Evolutionary conservation across 30 jellyfish, hydroid and myxozoan genomes (phyloP).

Genomic region (Turritopsis dohrnii): DNA sequence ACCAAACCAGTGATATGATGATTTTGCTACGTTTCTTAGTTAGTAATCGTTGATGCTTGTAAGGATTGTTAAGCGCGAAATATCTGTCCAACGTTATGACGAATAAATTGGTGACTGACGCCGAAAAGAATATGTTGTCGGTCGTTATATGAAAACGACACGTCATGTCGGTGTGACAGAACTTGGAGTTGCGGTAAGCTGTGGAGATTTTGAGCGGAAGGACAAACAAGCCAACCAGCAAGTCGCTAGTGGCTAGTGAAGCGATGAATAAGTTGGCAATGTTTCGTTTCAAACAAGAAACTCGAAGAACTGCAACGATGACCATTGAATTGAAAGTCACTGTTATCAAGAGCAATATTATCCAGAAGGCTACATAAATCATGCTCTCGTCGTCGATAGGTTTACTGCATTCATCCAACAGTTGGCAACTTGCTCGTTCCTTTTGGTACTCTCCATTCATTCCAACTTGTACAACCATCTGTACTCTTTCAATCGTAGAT

Average conservation of each 20-base stretch:
- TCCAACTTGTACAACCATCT: background rate
- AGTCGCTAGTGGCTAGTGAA: conserved; percentile 77
- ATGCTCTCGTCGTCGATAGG: background rate
- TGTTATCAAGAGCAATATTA: background rate
- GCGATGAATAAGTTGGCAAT: conserved; percentile 58
- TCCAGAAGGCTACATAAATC: conserved; percentile 21
- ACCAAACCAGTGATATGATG: conserved; percentile 53
- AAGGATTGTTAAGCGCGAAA: conserved; percentile 74
- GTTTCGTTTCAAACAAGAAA: conserved; percentile 14
- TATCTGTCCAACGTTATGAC: conserved; percentile 80
- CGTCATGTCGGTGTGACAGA: conserved; percentile 46
- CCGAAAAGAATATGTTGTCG: conserved; percentile 59
- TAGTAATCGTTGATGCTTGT: conserved; percentile 50
- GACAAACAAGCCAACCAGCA: conserved; percentile 52
- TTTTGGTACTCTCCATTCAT: background rate
- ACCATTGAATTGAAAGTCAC: background rate
- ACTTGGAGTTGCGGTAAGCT: conserved; percentile 46
- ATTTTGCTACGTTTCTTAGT: conserved; percentile 45
- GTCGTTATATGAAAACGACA: conserved; percentile 53
- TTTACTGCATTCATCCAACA: background rate
- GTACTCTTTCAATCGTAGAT: background rate
- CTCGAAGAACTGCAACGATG: background rate
- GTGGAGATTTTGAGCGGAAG: conserved; percentile 54
- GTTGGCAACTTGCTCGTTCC: background rate
- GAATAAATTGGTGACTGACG: conserved; percentile 84